phyloP scores from a whole-genome alignment of 2,797 vertebrate genomes.

The Gambelia wislizenii region DNA sequence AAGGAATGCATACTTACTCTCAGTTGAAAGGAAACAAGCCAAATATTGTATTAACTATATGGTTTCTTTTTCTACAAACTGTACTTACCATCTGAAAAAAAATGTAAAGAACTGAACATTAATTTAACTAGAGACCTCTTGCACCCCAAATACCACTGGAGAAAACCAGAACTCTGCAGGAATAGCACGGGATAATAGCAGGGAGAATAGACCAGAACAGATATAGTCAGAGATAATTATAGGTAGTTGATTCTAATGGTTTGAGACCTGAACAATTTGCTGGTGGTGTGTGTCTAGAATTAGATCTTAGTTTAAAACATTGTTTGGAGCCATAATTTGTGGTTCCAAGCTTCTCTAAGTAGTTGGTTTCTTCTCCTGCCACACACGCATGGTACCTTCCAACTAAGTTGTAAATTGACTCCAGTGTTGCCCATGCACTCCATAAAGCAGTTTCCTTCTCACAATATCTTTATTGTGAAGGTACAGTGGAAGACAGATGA shows the following conservation, averaged over 20 bases:
- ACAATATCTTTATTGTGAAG: neutral
- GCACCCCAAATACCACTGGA: neutral
- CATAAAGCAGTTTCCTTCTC: neutral
- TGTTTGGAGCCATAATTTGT: neutral
- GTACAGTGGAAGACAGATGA: neutral
- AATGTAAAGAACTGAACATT: conserved; percentile 46
- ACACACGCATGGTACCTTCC: neutral
- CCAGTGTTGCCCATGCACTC: neutral
- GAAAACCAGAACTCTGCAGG: neutral
- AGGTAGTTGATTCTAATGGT: neutral
- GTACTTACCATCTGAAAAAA: conserved; percentile 55
- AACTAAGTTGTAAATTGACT: neutral
- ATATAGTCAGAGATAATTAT: neutral
- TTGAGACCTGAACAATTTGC: neutral
- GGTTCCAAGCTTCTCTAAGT: neutral
- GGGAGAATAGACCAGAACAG: neutral
- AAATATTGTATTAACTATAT: conserved; percentile 66
- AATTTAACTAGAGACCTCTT: conserved; percentile 13
- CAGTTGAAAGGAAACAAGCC: conserved; percentile 70
- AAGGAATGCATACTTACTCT: conserved; percentile 82
- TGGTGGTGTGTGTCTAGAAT: neutral
- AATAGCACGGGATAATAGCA: conserved; percentile 4
- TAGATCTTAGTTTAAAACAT: neutral
- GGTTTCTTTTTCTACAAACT: conserved; percentile 62
- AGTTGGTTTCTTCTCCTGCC: neutral